phyloP scores from a whole-genome alignment of 2,797 vertebrate genomes.

The Thunnus albacares region DNA sequence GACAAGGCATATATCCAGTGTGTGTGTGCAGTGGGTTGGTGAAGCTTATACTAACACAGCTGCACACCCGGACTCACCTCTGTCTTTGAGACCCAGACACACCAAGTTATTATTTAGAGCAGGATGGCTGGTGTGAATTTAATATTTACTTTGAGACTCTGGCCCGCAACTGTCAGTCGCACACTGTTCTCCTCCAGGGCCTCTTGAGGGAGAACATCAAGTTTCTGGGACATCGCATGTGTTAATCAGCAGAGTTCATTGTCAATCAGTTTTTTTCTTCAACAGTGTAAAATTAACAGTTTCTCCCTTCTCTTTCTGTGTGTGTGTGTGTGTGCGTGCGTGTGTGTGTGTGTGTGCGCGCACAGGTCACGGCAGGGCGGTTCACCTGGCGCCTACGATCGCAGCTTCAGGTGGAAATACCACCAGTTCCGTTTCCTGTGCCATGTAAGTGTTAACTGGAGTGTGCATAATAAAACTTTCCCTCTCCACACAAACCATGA shows the following conservation, averaged over 20 bases:
- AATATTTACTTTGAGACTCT: conserved; percentile 38
- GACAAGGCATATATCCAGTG: conserved; percentile 73
- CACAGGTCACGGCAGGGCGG: conserved; percentile 91
- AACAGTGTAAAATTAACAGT: conserved; percentile 4
- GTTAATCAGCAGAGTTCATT: no score
- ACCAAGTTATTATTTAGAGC: conserved; percentile 13
- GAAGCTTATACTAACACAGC: conserved; percentile 80
- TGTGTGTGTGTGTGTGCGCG: not conserved
- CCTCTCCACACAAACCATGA: not conserved
- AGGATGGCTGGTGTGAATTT: conserved; percentile 25
- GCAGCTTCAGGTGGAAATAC: conserved; percentile 99
- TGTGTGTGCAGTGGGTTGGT: conserved; percentile 51
- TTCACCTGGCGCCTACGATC: conserved; percentile 95
- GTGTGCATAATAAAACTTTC: not conserved
- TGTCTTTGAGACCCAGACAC: conserved; percentile 43
- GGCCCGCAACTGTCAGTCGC: not conserved
- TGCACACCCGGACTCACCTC: conserved; percentile 66
- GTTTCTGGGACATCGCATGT: no score
- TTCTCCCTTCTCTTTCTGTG: not conserved
- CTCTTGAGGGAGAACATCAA: no score
- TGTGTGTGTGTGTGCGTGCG: not conserved
- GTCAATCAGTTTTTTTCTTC: not conserved
- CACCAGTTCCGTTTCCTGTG: conserved; percentile 99
- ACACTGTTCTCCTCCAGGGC: not conserved
- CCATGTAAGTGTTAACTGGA: conserved; percentile 89